Percentiles rank a stretch among this genome's conserved stretches.
Conservation (phyloP, 2,797 vertebrate genomes). For the Etheostoma perlongum region DNA sequence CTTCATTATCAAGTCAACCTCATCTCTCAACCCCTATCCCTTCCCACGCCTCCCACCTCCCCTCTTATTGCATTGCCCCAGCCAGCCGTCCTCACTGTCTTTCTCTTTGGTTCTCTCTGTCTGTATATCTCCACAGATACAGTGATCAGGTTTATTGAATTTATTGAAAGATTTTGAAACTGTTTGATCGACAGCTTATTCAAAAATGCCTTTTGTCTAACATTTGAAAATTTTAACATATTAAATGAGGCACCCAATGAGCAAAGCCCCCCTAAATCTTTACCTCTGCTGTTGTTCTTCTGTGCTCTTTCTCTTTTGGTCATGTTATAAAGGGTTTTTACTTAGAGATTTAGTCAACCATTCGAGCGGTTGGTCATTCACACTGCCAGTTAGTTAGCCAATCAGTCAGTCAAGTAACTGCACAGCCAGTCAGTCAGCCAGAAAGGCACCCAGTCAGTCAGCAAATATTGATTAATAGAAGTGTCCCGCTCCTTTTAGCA, state of each 20-base stretch:
- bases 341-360: conserved; percentile 80
- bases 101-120: not conserved
- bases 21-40: conserved; percentile 56
- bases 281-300: conserved; percentile 15
- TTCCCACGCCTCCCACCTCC: conserved; percentile 15
- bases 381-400: conserved; percentile 46
- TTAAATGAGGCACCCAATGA: not conserved
- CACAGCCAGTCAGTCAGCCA: conserved; percentile 87
- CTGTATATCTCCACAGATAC: conserved; percentile 1
- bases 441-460: conserved; percentile 91
- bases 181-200: not conserved
- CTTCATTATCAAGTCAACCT: conserved; percentile 76
- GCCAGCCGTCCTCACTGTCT: not conserved
- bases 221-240: not conserved
- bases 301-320: conserved; percentile 28
- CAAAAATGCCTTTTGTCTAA: not conserved
- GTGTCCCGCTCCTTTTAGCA: conserved; percentile 99
- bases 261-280: not conserved
- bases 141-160: not conserved
- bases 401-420: conserved; percentile 65
- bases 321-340: conserved; percentile 56
- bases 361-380: conserved; percentile 70
- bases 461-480: conserved; percentile 99
- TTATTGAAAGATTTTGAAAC: conserved; percentile 2
- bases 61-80: not conserved